Evolutionary conservation across 1,140 invertebrate species (phyloP).

Genomic region (Lepidurus packardi): DNA sequence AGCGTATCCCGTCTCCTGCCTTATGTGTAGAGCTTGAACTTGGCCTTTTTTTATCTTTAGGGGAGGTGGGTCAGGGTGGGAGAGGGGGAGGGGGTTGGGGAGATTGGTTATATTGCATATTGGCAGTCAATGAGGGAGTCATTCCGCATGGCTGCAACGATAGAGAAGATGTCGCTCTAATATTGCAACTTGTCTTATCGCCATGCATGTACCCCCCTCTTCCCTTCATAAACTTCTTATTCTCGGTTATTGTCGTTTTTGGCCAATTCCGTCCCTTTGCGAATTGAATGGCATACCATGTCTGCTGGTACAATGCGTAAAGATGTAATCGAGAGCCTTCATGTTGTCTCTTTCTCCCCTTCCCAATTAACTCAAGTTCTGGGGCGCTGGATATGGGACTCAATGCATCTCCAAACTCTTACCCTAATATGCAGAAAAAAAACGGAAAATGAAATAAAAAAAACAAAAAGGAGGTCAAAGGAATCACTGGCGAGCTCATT

Average conservation of each 20-base stretch:
- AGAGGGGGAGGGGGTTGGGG: not conserved
- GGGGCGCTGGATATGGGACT: not conserved
- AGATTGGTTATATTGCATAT: constrained; percentile 6
- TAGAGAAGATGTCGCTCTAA: not conserved
- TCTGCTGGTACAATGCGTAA: constrained; percentile 11
- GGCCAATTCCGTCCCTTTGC: not conserved
- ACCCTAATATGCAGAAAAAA: not conserved
- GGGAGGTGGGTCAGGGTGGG: not conserved
- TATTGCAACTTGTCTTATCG: not conserved
- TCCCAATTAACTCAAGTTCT: not conserved
- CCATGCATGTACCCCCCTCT: not conserved
- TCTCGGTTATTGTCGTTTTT: not conserved
- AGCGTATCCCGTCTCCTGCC: not conserved
- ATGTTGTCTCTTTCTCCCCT: not conserved
- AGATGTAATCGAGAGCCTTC: not conserved
- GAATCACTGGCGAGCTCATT: not conserved
- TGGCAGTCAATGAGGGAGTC: constrained; percentile 20
- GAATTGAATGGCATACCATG: not conserved
- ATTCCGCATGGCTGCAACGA: not conserved
- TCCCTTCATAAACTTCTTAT: not conserved
- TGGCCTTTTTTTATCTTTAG: not conserved
- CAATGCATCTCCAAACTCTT: not conserved
- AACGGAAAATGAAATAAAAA: not conserved
- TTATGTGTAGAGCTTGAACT: not conserved
- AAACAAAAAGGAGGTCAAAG: not conserved